Evolutionary conservation across 1,140 invertebrate genomes (phyloP).

Genomic region (Phenacoccus solenopsis): DNA sequence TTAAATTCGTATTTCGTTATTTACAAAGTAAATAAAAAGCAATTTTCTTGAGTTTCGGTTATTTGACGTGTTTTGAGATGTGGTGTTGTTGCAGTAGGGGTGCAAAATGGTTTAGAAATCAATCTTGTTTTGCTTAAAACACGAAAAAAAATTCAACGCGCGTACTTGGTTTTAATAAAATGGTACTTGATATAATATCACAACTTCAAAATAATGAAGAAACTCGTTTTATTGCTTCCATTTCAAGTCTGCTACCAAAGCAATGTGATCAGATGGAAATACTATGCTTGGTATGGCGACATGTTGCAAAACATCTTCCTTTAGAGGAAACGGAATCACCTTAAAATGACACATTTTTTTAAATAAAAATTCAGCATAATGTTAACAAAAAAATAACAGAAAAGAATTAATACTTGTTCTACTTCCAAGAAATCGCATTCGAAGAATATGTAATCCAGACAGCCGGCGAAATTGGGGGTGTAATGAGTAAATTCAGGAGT

Average conservation of each 20-base stretch:
- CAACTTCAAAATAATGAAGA: no score
- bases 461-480: constrained; percentile 65
- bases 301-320: constrained; percentile 55
- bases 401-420: constrained; percentile 40
- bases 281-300: constrained; percentile 68
- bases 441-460: constrained; percentile 88
- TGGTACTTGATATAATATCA: no score
- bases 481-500: constrained; percentile 75
- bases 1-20: no score
- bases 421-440: constrained; percentile 50
- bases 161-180: no score
- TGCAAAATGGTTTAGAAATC: no score
- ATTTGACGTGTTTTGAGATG: no score
- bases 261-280: constrained; percentile 86
- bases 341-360: constrained; percentile 32
- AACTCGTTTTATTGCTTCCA: constrained; percentile 35
- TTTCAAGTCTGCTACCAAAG: constrained; percentile 66
- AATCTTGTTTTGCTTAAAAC: no score
- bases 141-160: no score
- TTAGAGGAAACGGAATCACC: constrained; percentile 62
- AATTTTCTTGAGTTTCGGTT: no score
- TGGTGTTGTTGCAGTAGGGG: no score
- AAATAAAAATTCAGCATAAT: not conserved
- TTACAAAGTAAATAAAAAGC: no score
- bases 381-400: no score